Base-by-base conservation (phyloP, 2,888 invertebrate species). In the Cantharis nigra region DNA sequence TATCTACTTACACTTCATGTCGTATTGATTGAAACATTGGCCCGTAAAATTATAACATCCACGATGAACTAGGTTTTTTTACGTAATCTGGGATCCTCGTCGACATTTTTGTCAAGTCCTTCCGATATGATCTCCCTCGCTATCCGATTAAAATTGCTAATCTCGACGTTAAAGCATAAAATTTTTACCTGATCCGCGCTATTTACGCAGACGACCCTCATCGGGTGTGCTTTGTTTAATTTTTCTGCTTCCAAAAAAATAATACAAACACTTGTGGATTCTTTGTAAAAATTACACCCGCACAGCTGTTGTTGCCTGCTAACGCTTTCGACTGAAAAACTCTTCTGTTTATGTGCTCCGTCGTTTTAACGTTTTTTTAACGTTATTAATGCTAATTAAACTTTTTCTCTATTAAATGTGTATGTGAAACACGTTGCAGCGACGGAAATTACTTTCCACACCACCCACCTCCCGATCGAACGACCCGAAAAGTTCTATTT, bases 1-100 rank as follows among this genome's bases (percentile, higher is more conserved):
- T 82, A 82, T 82, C 81, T 80, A 77, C 72, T 74, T 77, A 76
- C 71, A 33, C 78, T 77, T 71, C 71, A 63, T 72, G 80, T 80
- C 77, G 69, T 80, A 78, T 78, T 78, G 80, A 81, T 81, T 81
- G 79, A 79, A 80, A 80, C 79, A 81, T 78, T 80, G 79, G 78
- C 65, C 74, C 73, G 70, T 67, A 73, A 78, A 75, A 69, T 75
- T 72, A 70, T 49, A 49, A 49, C 49, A 3, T 49, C 49, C n/a
- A 49, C n/a, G n/a, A 13, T 2, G 49, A 49, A 49, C 49, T 9
- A 49, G n/a, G 13, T 49, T 49, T 33, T 16, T 49, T 49, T 49
- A 49, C 49, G 49, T 49, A 49, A 49, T 49, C 49, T n/a, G 49
- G 49, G n/a, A 49, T 49, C 49, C 49, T 49, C 49, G 49, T 49